Percentiles rank a stretch among this genome's conserved stretches.
Conservation (phyloP, 1,140 invertebrate species). For the Nephila pilipes region DNA sequence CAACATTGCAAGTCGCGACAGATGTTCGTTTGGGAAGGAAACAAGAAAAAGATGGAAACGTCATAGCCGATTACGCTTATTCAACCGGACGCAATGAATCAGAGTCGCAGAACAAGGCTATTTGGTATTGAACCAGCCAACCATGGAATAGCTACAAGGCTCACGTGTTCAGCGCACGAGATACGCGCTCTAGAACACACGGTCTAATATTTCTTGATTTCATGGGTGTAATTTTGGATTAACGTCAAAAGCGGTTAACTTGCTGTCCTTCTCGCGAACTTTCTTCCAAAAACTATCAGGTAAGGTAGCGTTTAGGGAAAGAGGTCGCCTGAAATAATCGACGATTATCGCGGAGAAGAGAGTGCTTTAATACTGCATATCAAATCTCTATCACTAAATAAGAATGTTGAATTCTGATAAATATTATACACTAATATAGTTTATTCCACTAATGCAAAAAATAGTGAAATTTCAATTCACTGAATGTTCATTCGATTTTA, state of each 20-base stretch:
- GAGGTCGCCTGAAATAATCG: not conserved
- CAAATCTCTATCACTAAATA: too few species aligned
- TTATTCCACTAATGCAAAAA: too few species aligned
- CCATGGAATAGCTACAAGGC: not conserved
- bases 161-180: slow-evolving; percentile 27
- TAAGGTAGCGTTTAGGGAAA: not conserved
- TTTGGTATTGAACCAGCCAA: slow-evolving; percentile 23
- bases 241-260: not conserved
- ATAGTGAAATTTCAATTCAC: too few species aligned
- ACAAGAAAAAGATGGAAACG: not conserved
- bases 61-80: not conserved
- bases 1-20: not conserved
- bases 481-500: too few species aligned
- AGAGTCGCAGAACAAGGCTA: not conserved
- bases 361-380: too few species aligned
- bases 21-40: not conserved
- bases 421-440: too few species aligned
- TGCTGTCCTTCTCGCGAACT: not conserved
- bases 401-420: too few species aligned
- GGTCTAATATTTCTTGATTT: not conserved
- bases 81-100: slow-evolving; percentile 21
- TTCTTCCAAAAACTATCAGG: not conserved
- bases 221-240: not conserved
- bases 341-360: too few species aligned
- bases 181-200: not conserved